Evolutionary conservation across 2,113 vertebrate genomes (phyloP).

Genomic region (Desmodus rotundus): DNA sequence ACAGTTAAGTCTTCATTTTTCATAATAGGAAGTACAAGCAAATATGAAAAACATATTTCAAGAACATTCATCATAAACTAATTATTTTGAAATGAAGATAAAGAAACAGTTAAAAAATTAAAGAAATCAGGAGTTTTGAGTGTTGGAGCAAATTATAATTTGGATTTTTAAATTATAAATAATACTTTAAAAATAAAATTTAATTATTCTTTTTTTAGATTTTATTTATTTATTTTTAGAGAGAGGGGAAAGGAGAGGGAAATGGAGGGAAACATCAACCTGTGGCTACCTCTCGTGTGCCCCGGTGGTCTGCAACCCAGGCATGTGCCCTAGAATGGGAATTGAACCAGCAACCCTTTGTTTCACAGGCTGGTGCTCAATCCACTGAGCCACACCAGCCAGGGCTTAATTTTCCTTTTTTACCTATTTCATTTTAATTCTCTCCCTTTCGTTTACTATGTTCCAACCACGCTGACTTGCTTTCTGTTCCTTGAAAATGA

Average conservation of each 20-base stretch:
- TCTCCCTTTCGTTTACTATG: not conserved
- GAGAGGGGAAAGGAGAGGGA: no score
- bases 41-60: slow-evolving; percentile 1
- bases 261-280: no score
- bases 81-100: slow-evolving; percentile 21
- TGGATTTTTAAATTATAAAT: not conserved
- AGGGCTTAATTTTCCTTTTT: not conserved
- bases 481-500: not conserved
- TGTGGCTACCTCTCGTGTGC: no score
- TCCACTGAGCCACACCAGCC: no score
- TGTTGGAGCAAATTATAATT: not conserved
- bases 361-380: no score
- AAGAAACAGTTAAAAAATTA: not conserved
- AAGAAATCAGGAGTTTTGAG: not conserved
- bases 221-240: no score
- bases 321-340: no score
- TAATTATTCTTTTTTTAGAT: not conserved
- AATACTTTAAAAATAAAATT: not conserved
- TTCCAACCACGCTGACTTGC: not conserved
- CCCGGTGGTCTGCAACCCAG: no score
- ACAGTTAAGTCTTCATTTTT: not conserved
- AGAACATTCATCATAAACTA: not conserved
- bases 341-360: no score
- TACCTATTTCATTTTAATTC: not conserved
- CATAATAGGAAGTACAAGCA: not conserved